Conservation (phyloP, 2,113 vertebrate species). For the Paraplagusia blochii region DNA sequence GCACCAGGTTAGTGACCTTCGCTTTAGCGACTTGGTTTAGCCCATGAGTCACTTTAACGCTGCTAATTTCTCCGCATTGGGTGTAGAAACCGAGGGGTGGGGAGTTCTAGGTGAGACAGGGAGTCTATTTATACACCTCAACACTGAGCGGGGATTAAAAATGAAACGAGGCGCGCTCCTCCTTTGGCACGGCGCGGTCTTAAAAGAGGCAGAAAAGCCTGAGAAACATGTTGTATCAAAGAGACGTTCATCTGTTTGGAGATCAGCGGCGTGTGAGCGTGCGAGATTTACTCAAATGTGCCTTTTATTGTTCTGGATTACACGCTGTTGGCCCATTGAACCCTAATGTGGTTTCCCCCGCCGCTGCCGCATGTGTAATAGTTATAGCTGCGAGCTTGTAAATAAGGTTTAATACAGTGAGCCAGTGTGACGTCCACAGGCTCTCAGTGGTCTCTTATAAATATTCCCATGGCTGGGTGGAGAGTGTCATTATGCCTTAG, state of each 20-base stretch:
- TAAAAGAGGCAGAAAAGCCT: conserved; percentile 44
- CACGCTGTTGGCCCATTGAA: conserved; percentile 56
- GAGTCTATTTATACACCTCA: conserved; percentile 56
- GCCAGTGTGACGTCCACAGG: conserved; percentile 34
- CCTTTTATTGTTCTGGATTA: conserved; percentile 65
- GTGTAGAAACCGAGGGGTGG: conserved; percentile 4
- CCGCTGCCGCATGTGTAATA: conserved; percentile 42
- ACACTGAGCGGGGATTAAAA: conserved; percentile 61
- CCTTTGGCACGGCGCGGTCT: conserved; percentile 52
- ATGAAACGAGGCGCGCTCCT: conserved; percentile 66
- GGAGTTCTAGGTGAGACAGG: conserved; percentile 2
- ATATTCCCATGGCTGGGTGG: conserved; percentile 63
- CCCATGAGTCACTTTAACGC: conserved; percentile 42
- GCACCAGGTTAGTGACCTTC: too few relatives aligned
- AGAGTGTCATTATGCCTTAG: conserved; percentile 66
- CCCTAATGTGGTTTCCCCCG: conserved; percentile 48
- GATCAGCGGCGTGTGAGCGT: conserved; percentile 32
- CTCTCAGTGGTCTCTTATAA: conserved; percentile 54
- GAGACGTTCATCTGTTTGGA: conserved; percentile 56
- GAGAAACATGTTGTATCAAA: conserved; percentile 32
- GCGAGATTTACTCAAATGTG: conserved; percentile 48
- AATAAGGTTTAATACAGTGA: conserved; percentile 65
- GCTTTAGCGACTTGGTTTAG: conserved; percentile 25
- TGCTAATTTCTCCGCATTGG: conserved; percentile 47
- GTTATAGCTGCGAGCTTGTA: conserved; percentile 65